phyloP scores from a whole-genome alignment of 1,140 invertebrate genomes.

The Bradynema listronoti region DNA sequence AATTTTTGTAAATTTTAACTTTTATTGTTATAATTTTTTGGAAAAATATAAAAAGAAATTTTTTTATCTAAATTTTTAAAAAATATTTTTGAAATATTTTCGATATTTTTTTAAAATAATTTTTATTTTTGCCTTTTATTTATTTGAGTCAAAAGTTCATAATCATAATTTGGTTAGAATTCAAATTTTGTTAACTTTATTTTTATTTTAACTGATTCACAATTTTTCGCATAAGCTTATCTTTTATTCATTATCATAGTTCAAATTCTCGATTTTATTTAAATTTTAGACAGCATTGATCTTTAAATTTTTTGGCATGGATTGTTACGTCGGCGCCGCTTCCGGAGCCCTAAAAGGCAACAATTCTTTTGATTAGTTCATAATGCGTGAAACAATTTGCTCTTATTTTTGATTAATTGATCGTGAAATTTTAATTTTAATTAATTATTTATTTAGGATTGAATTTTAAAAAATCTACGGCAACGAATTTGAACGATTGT shows the following conservation, averaged over 20 bases:
- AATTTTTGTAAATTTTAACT: too few relatives aligned
- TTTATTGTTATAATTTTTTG: too few relatives aligned
- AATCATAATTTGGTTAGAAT: background rate
- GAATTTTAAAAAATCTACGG: background rate
- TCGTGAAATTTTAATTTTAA: background rate
- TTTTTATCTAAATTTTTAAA: too few relatives aligned
- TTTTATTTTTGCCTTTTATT: too few relatives aligned
- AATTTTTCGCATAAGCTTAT: background rate
- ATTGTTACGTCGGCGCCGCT: slow-evolving; percentile 3
- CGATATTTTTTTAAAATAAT: too few relatives aligned
- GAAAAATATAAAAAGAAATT: too few relatives aligned
- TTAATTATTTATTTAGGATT: background rate
- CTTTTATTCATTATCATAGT: background rate
- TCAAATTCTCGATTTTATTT: background rate
- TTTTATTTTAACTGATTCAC: background rate
- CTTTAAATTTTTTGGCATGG: background rate
- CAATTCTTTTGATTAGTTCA: too few relatives aligned
- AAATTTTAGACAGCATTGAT: slow-evolving; percentile 5
- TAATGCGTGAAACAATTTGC: too few relatives aligned
- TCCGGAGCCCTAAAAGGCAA: slow-evolving; percentile 7
- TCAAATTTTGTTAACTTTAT: background rate
- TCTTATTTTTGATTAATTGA: too few relatives aligned
- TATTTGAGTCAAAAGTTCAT: background rate
- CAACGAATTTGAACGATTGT: background rate
- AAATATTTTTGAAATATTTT: too few relatives aligned